Base-by-base conservation (phyloP, 1,140 invertebrate species). In the Sycobia sp. region DNA sequence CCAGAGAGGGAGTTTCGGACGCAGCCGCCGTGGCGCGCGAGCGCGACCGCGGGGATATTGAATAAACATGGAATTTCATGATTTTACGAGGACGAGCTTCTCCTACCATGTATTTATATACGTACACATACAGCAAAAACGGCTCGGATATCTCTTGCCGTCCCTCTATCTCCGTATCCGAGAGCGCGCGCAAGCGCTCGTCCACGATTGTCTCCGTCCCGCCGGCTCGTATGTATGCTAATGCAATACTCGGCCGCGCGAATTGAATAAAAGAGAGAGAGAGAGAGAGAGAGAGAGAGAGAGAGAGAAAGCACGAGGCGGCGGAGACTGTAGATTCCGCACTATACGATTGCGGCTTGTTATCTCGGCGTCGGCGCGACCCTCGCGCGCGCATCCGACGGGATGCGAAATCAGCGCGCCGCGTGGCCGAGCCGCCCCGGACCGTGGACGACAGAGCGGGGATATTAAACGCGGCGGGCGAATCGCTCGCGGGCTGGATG, bases 41-140 rank as follows among this genome's bases (percentile, higher is more conserved):
- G 11, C 16, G 23, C 23, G 50, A 54, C 29, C 53, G 23, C 62
- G 57, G 66, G 57, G 64, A 78, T 82, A 82, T 82, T 82, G 80
- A 81, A 82, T 82, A 79, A 77, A 80, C 77, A 81, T 81, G 71
- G 70, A 79, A 79, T 79, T 79, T 75, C 75, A 73, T 81, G 75
- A 80, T 82, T 80, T 81, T 79, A 81, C 62, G 77, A 77, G 68
- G 67, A 69, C 72, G 43, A 74, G 66, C 44, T 64, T 56, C 56
- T 66, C 59, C 8, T 72, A 73, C 71, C n/a, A n/a, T n/a, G n/a
- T n/a, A n/a, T n/a, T n/a, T n/a, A n/a, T n/a, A n/a, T n/a, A n/a
- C n/a, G n/a, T n/a, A n/a, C n/a, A n/a, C n/a, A n/a, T n/a, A n/a
- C n/a, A n/a, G n/a, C n/a, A n/a, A n/a, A n/a, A n/a, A n/a, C n/a